Conservation (phyloP, 53 echinoderm and acorn worm genomes). For the Paelopatides confundens region DNA sequence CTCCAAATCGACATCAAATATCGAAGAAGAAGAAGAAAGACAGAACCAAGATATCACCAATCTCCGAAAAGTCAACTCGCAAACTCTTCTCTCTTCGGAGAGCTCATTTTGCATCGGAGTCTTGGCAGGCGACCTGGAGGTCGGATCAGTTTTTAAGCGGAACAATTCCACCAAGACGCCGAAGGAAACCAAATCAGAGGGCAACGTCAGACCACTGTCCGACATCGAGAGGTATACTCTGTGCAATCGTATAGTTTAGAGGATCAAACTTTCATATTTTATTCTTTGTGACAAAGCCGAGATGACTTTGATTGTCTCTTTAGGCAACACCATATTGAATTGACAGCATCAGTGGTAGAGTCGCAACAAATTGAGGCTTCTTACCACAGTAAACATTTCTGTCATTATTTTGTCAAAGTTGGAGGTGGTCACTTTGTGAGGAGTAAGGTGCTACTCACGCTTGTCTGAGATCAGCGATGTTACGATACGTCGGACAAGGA, state of each 20-base stretch:
- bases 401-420: too few relatives aligned
- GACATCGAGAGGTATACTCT: constrained; percentile 85
- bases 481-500: too few relatives aligned
- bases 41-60: constrained; percentile 11
- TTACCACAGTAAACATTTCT: too few relatives aligned
- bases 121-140: constrained; percentile 31
- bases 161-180: background rate
- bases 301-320: too few relatives aligned
- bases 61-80: constrained; percentile 19
- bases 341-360: too few relatives aligned
- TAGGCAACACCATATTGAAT: too few relatives aligned
- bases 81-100: constrained; percentile 60
- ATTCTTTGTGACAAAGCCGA: too few relatives aligned
- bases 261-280: too few relatives aligned
- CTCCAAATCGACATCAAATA: constrained; percentile 35
- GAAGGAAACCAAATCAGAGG: background rate
- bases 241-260: constrained; percentile 85
- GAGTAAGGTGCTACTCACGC: too few relatives aligned
- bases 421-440: too few relatives aligned
- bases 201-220: constrained; percentile 54
- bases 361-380: too few relatives aligned
- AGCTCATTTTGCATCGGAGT: constrained; percentile 47
- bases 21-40: constrained; percentile 9
- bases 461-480: too few relatives aligned
- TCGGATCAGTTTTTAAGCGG: constrained; percentile 28